Conservation (phyloP, 2,888 invertebrate genomes). For the Pherbina coryleti region DNA sequence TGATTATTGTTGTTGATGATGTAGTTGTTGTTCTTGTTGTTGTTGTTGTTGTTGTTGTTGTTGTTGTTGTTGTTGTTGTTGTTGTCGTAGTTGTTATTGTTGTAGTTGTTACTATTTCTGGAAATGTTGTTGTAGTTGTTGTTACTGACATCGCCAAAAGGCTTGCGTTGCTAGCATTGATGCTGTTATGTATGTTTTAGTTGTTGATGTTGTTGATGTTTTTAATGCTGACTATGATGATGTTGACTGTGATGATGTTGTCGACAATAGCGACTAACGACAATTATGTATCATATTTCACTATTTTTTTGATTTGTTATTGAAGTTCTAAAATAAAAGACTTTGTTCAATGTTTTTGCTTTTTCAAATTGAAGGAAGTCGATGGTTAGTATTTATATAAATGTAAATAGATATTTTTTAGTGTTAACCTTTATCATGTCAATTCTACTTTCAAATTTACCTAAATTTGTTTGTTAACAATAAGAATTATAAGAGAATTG, state of each 20-base stretch:
- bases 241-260: background rate
- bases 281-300: constrained; percentile 8
- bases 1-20: background rate
- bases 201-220: too few species aligned
- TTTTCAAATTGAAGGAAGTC: background rate
- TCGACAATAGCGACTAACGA: background rate
- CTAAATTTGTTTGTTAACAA: too few species aligned
- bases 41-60: background rate
- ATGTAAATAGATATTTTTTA: too few species aligned
- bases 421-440: too few species aligned
- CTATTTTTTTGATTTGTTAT: background rate
- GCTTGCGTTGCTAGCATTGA: too few species aligned
- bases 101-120: background rate
- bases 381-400: too few species aligned
- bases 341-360: background rate
- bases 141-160: too few species aligned
- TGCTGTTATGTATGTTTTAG: too few species aligned
- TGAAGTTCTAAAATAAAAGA: background rate
- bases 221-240: too few species aligned
- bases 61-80: background rate
- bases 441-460: too few species aligned
- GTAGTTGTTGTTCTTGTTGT: background rate
- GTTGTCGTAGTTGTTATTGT: background rate
- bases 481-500: too few species aligned
- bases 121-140: too few species aligned